These are phyloP conservation scores for Drosophila sordidapex DNA, from an alignment of 2,888 invertebrate species.

Conservation along the genomic window DNA sequence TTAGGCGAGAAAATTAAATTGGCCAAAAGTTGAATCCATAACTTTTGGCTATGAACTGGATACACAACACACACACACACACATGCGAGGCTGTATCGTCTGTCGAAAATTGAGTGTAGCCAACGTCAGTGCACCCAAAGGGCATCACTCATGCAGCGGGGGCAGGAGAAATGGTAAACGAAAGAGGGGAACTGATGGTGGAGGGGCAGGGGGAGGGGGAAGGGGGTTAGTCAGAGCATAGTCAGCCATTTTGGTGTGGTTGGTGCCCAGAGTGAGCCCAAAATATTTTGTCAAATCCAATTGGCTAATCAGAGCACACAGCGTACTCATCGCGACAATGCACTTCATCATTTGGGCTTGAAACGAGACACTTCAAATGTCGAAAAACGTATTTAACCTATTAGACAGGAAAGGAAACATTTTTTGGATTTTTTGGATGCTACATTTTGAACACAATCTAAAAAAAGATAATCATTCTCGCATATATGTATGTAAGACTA, in stretches of 20 bases:
- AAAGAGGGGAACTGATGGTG: neutral
- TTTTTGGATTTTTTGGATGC: neutral
- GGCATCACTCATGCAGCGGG: constrained; percentile 35
- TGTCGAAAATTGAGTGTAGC: constrained; percentile 76
- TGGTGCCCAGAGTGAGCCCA: constrained; percentile 30
- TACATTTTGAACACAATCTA: neutral
- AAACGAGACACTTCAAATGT: too few relatives aligned
- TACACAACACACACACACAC: constrained; percentile 56
- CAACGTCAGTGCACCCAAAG: constrained; percentile 50
- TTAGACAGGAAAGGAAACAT: neutral
- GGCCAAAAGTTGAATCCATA: constrained; percentile 83
- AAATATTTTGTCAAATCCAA: constrained; percentile 58
- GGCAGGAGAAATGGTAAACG: neutral
- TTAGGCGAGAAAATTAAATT: constrained; percentile 84
- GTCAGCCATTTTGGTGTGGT: constrained; percentile 72
- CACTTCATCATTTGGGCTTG: neutral
- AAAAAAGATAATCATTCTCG: neutral
- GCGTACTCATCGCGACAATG: neutral
- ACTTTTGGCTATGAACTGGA: constrained; percentile 75
- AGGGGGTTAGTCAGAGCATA: constrained; percentile 6
- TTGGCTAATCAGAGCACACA: constrained; percentile 53
- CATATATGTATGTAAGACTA: neutral
- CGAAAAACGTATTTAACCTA: neutral
- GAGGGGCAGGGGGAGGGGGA: neutral
- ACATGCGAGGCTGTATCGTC: constrained; percentile 45